Base-by-base conservation (phyloP, 2,113 vertebrate genomes). In the Platycercus adscitus region DNA sequence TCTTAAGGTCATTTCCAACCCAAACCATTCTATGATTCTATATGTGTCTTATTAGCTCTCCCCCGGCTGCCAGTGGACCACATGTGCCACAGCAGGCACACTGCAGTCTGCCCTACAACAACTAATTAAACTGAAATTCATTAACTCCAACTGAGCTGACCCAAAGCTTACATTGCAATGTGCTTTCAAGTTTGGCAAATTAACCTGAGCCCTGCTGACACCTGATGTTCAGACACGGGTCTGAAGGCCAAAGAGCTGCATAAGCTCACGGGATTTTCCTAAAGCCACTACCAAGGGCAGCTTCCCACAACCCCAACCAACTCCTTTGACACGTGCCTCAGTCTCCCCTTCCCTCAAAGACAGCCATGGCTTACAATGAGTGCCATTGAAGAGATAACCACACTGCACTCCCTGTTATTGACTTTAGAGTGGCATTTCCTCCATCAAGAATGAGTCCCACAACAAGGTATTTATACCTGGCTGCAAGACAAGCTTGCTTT, bases 381-480 rank as follows among this genome's bases (percentile, higher is more conserved):
- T 2, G 39, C 79, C 50, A 77, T 61, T 95, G 89, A 91, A 37
- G 69, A 95, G 88, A 96, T 88, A 91, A 81, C 46, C 58, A 18
- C 31, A 1, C 76, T 88, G 76, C 17, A 2, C 72, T 24, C 47
- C 66, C 73, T 0, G 4, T 3, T 93, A 20, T 6, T 90, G 92
- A 81, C 88, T 78, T 81, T 35, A 14, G 26, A 61, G 65, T 0
- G 85, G 94, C 68, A 96, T 95, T 96, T 95, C 96, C 95, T 83
- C 90, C 5, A 7, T 1, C 37, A 4, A 64, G 76, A 93, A 13
- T 0, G 10, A 86, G 86, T 61, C 86, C 73, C 88, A 91, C 92
- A 96, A 92, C 95, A 88, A 92, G 82, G 90, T 76, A 24, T 92
- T 95, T 93, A 44, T 69, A 61, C 91, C 91, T 68, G 83, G 47